Conservation (phyloP, 2,113 vertebrate species). For the Vulpes lagopus region DNA sequence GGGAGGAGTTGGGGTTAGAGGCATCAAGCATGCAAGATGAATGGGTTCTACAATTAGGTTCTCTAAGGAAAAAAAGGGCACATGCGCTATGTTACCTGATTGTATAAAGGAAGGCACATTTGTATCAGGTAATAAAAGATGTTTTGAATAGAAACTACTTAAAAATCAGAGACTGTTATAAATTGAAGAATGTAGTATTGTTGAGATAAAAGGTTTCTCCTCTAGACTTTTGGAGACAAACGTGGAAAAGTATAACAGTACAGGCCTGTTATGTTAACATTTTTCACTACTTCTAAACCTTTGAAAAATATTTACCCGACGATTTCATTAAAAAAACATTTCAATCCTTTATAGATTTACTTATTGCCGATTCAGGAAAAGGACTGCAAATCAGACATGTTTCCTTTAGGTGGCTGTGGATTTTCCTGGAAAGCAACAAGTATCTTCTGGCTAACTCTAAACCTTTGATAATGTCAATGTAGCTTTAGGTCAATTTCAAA, state of each 20-base stretch:
- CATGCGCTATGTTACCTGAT: neutral
- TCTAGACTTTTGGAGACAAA: slow-evolving; percentile 59
- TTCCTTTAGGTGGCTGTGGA: neutral
- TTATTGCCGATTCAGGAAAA: slow-evolving; percentile 32
- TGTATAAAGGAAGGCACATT: slow-evolving; percentile 34
- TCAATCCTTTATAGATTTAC: slow-evolving; percentile 35
- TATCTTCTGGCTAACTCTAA: neutral
- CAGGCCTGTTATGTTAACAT: neutral
- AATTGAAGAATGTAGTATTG: slow-evolving; percentile 32
- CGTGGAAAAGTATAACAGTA: neutral
- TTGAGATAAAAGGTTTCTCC: slow-evolving; percentile 71
- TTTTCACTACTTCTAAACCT: slow-evolving; percentile 45
- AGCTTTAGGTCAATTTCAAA: slow-evolving; percentile 38
- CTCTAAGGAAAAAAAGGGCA: neutral
- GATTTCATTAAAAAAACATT: slow-evolving; percentile 46
- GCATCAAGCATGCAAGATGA: neutral
- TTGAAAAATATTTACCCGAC: slow-evolving; percentile 66
- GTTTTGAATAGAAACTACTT: slow-evolving; percentile 59
- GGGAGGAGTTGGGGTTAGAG: neutral
- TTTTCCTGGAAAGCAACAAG: slow-evolving; percentile 43
- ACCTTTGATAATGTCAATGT: neutral
- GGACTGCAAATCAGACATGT: neutral
- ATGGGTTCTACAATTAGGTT: neutral
- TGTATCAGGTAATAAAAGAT: slow-evolving; percentile 56
- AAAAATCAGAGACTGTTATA: slow-evolving; percentile 56